Evolutionary conservation across 2,888 invertebrate species (phyloP), one percentile per base, ranked within the genome.

Genomic region (Hesperia comma): DNA sequence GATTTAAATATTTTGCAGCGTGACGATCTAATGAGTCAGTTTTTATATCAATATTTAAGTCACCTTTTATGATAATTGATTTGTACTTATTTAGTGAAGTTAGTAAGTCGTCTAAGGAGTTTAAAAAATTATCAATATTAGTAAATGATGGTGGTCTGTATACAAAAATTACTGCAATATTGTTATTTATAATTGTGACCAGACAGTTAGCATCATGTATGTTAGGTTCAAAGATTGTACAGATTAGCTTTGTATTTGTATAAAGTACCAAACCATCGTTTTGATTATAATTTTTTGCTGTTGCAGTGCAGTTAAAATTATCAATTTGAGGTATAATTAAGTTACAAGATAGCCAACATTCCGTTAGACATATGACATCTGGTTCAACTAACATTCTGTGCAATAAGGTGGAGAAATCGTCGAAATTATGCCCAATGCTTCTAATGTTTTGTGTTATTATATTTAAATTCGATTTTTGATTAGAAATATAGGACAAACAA

Each of bases 191-290:
- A 19, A 26, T 61, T 12, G 32, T 14, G 6, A 60, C 32, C 0
- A 60, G 10, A 17, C 60, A 60, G 17, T 60, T 60, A 7, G 46
- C 60, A 7, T 46, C 60, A 1, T 14, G 17, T 14, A 49, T 21
- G 7, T 17, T 33, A 6, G 60, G 46, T 60, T 60, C 60, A 46
- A 17, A 46, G 2, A 32, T 33, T 60, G 60, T 32, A 14, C 46
- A 46, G 10, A 19, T 0, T 14, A 60, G 8, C 12, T 60, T 21
- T 0, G 15, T 43, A 15, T 66, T 56, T 6, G 62, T 54, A 41
- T 66, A 69, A 21, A 60, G 46, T 17, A 66, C 66, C 10, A 69
- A 53, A n/a, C 69, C 69, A 37, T 69, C 69, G n/a, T 66, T 66
- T 62, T 69, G 62, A 49, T 69, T 66, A 14, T 57, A 57, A 33